Conservation (phyloP, 35 echinoderm and acorn worm species). For the Strongylocentrotus purpuratus region DNA sequence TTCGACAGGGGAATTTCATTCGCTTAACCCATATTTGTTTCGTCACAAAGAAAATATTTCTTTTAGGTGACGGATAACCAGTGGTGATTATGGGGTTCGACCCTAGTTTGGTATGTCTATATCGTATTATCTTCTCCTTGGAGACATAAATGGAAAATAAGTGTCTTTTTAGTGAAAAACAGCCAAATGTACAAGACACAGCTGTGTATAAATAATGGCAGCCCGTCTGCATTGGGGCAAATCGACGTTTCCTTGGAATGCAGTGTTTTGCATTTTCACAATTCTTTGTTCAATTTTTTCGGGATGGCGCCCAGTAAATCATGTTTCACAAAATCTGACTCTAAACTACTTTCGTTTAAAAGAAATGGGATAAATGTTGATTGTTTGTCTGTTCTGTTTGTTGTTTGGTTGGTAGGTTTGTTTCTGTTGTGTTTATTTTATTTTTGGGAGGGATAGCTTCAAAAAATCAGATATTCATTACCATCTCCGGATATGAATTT, state of each 20-base stretch:
- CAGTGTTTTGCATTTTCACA: background rate
- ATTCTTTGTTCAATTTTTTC: background rate
- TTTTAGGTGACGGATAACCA: background rate
- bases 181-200: background rate
- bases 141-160: background rate
- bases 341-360: background rate
- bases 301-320: background rate
- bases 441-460: too few species aligned
- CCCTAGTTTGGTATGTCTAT: background rate
- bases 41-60: background rate
- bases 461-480: too few species aligned
- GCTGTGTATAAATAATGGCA: background rate
- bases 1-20: background rate
- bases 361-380: background rate
- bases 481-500: too few species aligned
- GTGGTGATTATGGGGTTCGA: background rate
- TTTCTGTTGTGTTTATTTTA: too few species aligned
- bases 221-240: background rate
- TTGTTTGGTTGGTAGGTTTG: too few species aligned
- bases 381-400: background rate
- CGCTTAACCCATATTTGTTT: background rate
- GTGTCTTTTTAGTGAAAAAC: background rate
- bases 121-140: background rate
- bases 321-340: background rate
- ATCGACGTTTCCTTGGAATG: slow-evolving; percentile 1